Evolutionary conservation across 2,797 vertebrate species (phyloP).

Genomic region (Sciaenops ocellatus): DNA sequence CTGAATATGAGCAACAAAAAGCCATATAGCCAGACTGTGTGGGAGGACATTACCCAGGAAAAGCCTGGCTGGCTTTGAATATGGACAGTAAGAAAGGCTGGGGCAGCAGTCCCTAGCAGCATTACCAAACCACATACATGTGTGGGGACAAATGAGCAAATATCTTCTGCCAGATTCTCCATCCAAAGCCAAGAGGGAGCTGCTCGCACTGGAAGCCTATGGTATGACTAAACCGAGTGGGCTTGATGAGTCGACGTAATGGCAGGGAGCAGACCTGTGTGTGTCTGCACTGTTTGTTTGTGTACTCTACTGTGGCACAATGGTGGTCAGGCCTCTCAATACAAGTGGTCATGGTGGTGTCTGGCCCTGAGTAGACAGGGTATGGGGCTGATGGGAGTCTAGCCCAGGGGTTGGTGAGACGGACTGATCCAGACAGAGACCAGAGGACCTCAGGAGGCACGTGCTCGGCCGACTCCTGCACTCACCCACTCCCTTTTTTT

Average conservation of each 20-base stretch:
- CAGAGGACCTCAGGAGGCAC: constrained; percentile 80
- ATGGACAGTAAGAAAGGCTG: constrained; percentile 70
- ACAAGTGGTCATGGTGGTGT: constrained; percentile 79
- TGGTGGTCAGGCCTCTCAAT: constrained; percentile 79
- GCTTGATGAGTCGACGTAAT: constrained; percentile 77
- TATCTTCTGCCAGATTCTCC: constrained; percentile 78
- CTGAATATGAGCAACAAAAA: constrained; percentile 58
- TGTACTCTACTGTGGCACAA: constrained; percentile 75
- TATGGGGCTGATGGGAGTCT: constrained; percentile 72
- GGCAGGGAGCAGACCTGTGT: constrained; percentile 72
- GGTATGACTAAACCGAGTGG: constrained; percentile 78
- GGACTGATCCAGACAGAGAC: constrained; percentile 76
- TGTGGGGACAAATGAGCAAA: constrained; percentile 85
- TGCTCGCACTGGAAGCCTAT: constrained; percentile 70
- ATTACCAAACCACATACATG: constrained; percentile 83
- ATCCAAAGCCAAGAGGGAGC: constrained; percentile 75
- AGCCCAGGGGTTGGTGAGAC: constrained; percentile 62
- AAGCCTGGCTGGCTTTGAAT: constrained; percentile 68
- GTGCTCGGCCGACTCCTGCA: constrained; percentile 78
- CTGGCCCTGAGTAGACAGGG: constrained; percentile 69
- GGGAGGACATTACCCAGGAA: constrained; percentile 75
- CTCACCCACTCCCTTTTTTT: constrained; percentile 83
- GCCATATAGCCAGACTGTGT: constrained; percentile 66
- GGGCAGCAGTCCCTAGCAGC: constrained; percentile 74
- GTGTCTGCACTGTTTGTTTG: constrained; percentile 77